Conservation (phyloP, 2,113 vertebrate species). For the Lasiurus borealis region DNA sequence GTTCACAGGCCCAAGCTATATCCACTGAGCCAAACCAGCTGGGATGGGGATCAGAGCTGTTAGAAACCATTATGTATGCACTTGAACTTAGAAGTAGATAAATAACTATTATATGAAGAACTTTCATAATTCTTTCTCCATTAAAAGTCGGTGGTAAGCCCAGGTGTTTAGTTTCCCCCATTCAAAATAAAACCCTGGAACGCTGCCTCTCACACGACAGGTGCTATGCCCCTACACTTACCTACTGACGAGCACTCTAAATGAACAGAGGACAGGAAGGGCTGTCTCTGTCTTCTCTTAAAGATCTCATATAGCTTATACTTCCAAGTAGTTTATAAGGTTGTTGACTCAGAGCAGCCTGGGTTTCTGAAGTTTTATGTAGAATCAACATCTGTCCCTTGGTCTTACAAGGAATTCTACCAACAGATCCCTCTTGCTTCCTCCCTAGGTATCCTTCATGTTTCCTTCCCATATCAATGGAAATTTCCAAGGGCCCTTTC, state of each 20-base stretch:
- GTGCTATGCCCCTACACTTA: neutral
- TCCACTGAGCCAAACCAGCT: too few species aligned
- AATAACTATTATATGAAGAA: neutral
- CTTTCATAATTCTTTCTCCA: slow-evolving; percentile 2
- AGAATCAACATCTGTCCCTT: neutral
- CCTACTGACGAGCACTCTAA: neutral
- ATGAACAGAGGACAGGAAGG: neutral
- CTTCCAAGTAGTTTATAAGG: neutral
- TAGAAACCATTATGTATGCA: neutral
- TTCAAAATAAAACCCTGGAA: neutral
- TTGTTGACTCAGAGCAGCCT: neutral
- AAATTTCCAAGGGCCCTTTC: neutral
- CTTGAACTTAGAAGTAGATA: neutral
- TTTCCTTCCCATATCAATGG: neutral
- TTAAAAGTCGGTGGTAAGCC: neutral
- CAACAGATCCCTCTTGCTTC: neutral
- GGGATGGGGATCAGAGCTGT: neutral
- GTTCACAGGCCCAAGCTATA: too few species aligned
- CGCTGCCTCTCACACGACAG: neutral
- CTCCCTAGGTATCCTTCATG: neutral
- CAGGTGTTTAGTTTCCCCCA: neutral
- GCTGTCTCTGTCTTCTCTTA: neutral
- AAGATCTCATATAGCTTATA: rapidly evolving
- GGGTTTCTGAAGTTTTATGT: neutral
- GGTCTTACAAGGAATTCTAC: neutral